Percentiles rank a stretch among this genome's conserved stretches.
Evolutionary conservation across 2,113 vertebrate genomes (phyloP).

Genomic region (Microcebus griseorufus): DNA sequence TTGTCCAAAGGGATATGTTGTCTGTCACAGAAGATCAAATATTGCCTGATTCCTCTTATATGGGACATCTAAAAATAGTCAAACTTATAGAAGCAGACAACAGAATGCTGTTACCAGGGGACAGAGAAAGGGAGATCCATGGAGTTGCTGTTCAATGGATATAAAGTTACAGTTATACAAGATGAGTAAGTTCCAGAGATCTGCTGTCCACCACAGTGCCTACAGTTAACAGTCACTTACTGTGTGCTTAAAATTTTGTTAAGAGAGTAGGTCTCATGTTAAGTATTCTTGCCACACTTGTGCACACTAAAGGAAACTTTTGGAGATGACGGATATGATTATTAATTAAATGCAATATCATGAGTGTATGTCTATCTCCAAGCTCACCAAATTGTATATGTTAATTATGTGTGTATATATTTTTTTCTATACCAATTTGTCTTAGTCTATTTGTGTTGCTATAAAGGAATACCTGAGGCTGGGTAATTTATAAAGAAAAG

Average conservation of each 20-base stretch:
- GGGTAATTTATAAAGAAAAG: background rate
- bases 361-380: background rate
- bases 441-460: background rate
- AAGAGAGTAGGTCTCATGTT: background rate
- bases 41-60: background rate
- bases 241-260: background rate
- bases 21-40: background rate
- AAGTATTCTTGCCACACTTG: background rate
- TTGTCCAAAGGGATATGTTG: background rate
- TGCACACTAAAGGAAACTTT: background rate
- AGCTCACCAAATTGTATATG: background rate
- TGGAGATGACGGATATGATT: background rate
- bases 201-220: too few relatives aligned
- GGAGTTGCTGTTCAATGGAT: background rate
- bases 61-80: background rate
- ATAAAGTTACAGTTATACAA: too few relatives aligned
- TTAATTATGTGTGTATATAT: background rate
- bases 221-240: background rate
- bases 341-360: background rate
- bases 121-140: background rate
- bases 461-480: background rate
- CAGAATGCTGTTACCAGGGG: background rate
- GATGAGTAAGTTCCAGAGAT: background rate
- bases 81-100: background rate
- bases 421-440: background rate